Evolutionary conservation across 1,140 invertebrate species (phyloP).

Genomic region (Trachelipus rathkii): DNA sequence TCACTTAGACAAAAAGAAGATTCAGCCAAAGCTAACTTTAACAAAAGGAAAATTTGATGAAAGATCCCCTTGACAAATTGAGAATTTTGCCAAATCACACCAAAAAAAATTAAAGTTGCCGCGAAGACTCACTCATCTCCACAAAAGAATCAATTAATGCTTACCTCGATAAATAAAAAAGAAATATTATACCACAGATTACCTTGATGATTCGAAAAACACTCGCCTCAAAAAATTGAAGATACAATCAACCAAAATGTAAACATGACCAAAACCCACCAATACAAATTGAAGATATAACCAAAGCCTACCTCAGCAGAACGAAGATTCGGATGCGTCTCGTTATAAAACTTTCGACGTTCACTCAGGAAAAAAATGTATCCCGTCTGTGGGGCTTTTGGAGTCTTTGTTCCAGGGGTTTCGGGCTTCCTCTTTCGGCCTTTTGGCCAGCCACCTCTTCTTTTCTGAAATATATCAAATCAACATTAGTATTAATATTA

Average conservation of each 20-base stretch:
- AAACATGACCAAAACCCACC: not conserved
- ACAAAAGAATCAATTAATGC: too few relatives aligned
- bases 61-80: too few relatives aligned
- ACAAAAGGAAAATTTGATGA: too few relatives aligned
- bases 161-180: too few relatives aligned
- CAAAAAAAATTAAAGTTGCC: too few relatives aligned
- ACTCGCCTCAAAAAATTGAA: not conserved
- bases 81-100: too few relatives aligned
- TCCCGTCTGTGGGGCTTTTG: constrained; percentile 58
- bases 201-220: too few relatives aligned
- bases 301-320: constrained; percentile 54
- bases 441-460: constrained; percentile 61
- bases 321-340: constrained; percentile 48
- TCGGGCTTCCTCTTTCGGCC: constrained; percentile 59
- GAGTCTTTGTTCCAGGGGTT: constrained; percentile 53
- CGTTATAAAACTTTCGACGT: constrained; percentile 56
- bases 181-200: too few relatives aligned
- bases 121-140: too few relatives aligned
- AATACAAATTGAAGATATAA: too few relatives aligned
- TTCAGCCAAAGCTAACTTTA: too few relatives aligned
- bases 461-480: constrained; percentile 48
- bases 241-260: not conserved
- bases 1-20: too few relatives aligned
- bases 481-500: not conserved
- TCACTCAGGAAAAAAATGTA: constrained; percentile 60